Percentiles rank a stretch among this genome's conserved stretches.
phyloP scores from a whole-genome alignment of 2,113 vertebrate species.

The Australoheros scitulus region DNA sequence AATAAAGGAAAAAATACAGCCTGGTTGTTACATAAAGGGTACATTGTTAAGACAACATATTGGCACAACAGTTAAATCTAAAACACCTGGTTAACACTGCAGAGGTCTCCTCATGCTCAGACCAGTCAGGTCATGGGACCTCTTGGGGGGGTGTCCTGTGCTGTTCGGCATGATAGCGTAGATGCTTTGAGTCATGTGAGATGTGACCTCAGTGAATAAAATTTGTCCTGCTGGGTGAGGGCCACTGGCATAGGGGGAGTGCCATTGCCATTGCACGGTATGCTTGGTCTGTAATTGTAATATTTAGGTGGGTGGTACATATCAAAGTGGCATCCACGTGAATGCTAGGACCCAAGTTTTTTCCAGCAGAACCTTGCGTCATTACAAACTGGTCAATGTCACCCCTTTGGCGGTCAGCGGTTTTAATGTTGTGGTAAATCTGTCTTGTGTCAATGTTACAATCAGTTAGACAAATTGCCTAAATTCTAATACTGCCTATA shows the following conservation, averaged over 20 bases:
- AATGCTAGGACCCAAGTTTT: neutral
- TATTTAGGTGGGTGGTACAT: no score
- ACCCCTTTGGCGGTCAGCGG: neutral
- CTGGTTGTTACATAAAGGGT: neutral
- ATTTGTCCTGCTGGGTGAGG: neutral
- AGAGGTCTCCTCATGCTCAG: neutral
- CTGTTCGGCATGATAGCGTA: no score
- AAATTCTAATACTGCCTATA: neutral
- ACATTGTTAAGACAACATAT: neutral
- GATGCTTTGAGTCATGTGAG: neutral
- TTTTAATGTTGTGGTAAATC: neutral
- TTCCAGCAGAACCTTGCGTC: neutral
- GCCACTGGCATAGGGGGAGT: neutral
- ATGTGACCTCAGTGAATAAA: neutral
- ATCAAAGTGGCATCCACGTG: neutral
- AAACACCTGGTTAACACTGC: no score
- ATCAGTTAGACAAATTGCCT: neutral
- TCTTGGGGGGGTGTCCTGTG: neutral
- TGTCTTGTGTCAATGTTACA: neutral
- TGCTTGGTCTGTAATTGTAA: no score
- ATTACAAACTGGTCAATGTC: neutral
- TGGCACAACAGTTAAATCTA: no score
- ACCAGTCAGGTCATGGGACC: no score
- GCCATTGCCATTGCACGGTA: neutral
- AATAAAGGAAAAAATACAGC: neutral